Evolutionary conservation across 2,797 vertebrate genomes (phyloP), one percentile per base, ranked within the genome.

Genomic region (Syndactyla subalaris): DNA sequence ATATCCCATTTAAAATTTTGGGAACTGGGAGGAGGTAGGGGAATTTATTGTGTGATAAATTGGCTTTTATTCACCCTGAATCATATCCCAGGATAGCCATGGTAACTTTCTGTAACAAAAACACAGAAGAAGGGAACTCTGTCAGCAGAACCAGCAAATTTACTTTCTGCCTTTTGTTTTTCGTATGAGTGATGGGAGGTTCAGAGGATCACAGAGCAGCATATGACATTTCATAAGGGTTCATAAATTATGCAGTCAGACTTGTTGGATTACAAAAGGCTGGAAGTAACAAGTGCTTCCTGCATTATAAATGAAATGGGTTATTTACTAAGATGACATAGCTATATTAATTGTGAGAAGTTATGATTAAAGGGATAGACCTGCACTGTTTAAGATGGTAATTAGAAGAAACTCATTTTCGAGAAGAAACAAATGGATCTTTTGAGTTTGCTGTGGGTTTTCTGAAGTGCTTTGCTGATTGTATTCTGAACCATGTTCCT

Each of bases 201-300:
- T 89, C 63, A 91, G 85, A 88, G 81, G 70, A 89, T 85, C 75
- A 67, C 10, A 22, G 78, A 90, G 58, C 41, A 83, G 45, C 16
- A 4, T 54, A 77, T 83, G 86, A 87, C 55, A 54, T 84, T 95
- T 95, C 57, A 36, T 83, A 83, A 77, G 21, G 26, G 29, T 88
- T 96, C 43, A 94, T 96, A 88, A 96, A 96, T 96, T 95, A 86
- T 96, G 73, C 91, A 95, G 70, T 65, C 87, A 63, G 93, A 70
- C 57, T 84, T 89, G 85, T 51, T 92, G 91, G 87, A 87, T 92
- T 96, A 82, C 84, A 92, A 83, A 94, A 91, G 87, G 10, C 79
- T 93, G 90, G 66, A 71, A 96, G 79, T 79, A 96, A 94, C 91
- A 97, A 94, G 83, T 94, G 45, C 68, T 73, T 88, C 62, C 80